Evolutionary conservation across 1,140 invertebrate species (phyloP).

Genomic region (Meloidogyne hapla): DNA sequence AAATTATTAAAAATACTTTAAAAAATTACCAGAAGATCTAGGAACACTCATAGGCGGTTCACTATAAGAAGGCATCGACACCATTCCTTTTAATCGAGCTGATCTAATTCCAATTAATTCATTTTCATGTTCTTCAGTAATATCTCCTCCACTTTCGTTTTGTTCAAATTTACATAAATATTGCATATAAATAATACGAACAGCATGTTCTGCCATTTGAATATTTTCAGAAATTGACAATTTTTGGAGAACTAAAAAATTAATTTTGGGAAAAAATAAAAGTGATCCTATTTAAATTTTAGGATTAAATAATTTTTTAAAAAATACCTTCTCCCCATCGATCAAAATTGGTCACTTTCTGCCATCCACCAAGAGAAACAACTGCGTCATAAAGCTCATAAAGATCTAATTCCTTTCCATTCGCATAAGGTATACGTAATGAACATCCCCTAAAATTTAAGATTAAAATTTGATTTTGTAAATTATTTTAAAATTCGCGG

Average conservation of each 20-base stretch:
- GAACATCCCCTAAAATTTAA: conserved; percentile 42
- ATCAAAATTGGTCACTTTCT: conserved; percentile 51
- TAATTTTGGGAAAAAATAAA: background rate
- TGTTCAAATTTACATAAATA: conserved; percentile 60
- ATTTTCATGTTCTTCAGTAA: conserved; percentile 53
- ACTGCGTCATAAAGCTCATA: conserved; percentile 52
- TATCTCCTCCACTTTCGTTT: conserved; percentile 49
- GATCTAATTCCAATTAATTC: conserved; percentile 46
- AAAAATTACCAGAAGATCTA: conserved; percentile 23
- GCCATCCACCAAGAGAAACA: conserved; percentile 53
- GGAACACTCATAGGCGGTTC: conserved; percentile 47
- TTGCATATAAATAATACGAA: conserved; percentile 58
- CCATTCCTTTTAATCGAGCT: conserved; percentile 30
- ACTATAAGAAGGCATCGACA: conserved; percentile 26
- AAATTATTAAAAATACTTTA: conserved; percentile 15
- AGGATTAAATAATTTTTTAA: conserved; percentile 23
- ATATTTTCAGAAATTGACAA: conserved; percentile 45
- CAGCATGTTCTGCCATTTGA: conserved; percentile 48
- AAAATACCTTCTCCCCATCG: conserved; percentile 54
- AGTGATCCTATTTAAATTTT: no score
- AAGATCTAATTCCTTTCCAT: conserved; percentile 52
- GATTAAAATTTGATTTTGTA: background rate
- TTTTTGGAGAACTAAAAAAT: conserved; percentile 29
- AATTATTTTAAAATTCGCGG: background rate
- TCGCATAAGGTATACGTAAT: conserved; percentile 44